These are phyloP conservation scores for Oscheius sp. DNA, from an alignment of 2,888 invertebrate genomes.

Conservation along the genomic window DNA sequence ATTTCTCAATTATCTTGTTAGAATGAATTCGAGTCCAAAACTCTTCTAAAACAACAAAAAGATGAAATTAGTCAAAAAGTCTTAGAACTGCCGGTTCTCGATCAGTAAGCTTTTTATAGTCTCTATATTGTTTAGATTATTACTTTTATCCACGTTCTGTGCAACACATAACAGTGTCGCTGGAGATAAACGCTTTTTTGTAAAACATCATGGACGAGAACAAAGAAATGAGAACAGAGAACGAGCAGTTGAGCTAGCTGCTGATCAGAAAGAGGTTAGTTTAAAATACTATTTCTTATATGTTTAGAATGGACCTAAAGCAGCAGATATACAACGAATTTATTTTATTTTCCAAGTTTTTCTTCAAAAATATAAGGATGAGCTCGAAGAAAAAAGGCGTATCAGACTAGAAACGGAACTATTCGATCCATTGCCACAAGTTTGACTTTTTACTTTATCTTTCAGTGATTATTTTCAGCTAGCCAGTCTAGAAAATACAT, in stretches of 20 bases:
- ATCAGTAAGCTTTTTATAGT: conserved; percentile 2
- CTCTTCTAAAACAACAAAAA: neutral
- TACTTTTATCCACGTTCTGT: conserved; percentile 17
- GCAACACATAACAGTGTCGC: conserved; percentile 20
- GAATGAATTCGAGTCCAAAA: neutral
- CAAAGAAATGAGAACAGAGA: conserved; percentile 19
- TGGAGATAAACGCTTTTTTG: conserved; percentile 22
- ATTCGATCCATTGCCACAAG: conserved; percentile 1
- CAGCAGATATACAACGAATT: conserved; percentile 25
- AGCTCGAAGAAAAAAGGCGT: neutral
- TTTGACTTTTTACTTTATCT: neutral
- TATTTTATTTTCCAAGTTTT: conserved; percentile 17
- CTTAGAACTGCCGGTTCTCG: neutral
- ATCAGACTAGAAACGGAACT: neutral
- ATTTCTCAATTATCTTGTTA: neutral
- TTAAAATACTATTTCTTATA: neutral
- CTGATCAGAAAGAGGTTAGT: conserved; percentile 12
- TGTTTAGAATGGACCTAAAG: conserved; percentile 18
- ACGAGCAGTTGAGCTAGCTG: conserved; percentile 20
- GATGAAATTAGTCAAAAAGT: neutral
- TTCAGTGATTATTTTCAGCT: neutral
- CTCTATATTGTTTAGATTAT: neutral
- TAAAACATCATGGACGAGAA: conserved; percentile 25
- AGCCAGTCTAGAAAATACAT: neutral
- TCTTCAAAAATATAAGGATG: neutral